These are phyloP conservation scores for Pogoniulus pusillus DNA, from an alignment of 2,797 vertebrate species.

Conservation along the genomic window DNA sequence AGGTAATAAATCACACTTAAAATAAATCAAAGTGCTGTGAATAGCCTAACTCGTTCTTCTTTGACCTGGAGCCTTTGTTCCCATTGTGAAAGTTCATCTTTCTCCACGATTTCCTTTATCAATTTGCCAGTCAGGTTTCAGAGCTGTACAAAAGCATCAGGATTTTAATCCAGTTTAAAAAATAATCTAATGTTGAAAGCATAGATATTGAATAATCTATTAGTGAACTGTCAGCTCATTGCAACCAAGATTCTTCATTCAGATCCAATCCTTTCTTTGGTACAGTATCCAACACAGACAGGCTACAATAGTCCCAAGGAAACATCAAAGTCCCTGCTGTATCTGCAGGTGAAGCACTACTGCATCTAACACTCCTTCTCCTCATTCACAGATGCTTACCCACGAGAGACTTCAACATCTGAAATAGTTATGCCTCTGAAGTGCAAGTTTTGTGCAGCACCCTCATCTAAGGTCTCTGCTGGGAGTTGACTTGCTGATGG, in stretches of 20 bases:
- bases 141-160: not conserved
- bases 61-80: not conserved
- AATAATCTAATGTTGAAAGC: not conserved
- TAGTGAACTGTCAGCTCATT: not conserved
- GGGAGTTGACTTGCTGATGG: not conserved
- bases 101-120: conserved; percentile 10
- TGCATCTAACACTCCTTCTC: not conserved
- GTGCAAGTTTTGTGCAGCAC: not conserved
- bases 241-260: not conserved
- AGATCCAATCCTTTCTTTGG: not conserved
- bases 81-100: not conserved
- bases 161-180: not conserved
- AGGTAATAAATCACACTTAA: conserved; percentile 16
- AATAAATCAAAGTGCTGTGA: not conserved
- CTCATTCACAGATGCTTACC: not conserved
- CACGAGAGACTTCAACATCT: not conserved
- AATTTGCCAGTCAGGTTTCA: not conserved
- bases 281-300: not conserved
- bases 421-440: not conserved
- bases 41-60: not conserved
- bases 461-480: not conserved
- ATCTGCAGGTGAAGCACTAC: not conserved
- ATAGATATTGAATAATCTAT: not conserved
- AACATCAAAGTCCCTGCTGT: not conserved
- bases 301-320: not conserved